phyloP scores from a whole-genome alignment of 2,797 vertebrate genomes.

The Cossypha caffra region DNA sequence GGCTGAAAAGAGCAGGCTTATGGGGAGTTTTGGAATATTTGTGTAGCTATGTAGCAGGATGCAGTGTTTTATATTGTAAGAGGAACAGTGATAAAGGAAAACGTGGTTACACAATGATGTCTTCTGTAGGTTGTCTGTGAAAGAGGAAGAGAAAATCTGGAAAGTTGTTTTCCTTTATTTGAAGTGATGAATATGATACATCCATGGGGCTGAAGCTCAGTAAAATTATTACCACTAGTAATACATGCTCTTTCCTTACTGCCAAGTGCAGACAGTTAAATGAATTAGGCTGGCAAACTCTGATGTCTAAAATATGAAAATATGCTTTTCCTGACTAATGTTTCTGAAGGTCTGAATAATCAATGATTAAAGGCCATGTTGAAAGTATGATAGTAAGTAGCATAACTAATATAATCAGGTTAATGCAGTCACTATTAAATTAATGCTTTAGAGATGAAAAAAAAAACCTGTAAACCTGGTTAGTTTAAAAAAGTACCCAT shows the following conservation, averaged over 20 bases:
- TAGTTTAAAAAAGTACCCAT: background rate
- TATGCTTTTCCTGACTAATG: background rate
- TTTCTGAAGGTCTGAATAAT: background rate
- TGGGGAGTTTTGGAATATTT: background rate
- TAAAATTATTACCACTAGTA: background rate
- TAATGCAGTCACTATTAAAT: background rate
- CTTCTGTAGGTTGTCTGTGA: background rate
- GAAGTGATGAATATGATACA: background rate
- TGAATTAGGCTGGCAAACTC: background rate
- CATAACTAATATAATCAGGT: background rate
- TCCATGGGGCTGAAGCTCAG: background rate
- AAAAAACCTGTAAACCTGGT: background rate
- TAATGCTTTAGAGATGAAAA: background rate
- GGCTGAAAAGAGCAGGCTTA: background rate
- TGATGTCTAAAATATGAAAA: background rate
- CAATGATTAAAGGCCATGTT: background rate
- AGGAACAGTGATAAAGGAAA: background rate
- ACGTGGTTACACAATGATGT: fast-evolving
- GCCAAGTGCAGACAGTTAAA: background rate
- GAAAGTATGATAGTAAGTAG: background rate
- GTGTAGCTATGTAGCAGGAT: background rate
- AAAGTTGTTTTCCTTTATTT: background rate
- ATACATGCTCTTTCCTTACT: background rate
- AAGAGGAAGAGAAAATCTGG: background rate
- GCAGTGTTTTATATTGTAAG: background rate